A percentile compares a stretch with the other conserved stretches of the same genome.
phyloP scores from a whole-genome alignment of 2,888 invertebrate species.

The Lissonota sp. region DNA sequence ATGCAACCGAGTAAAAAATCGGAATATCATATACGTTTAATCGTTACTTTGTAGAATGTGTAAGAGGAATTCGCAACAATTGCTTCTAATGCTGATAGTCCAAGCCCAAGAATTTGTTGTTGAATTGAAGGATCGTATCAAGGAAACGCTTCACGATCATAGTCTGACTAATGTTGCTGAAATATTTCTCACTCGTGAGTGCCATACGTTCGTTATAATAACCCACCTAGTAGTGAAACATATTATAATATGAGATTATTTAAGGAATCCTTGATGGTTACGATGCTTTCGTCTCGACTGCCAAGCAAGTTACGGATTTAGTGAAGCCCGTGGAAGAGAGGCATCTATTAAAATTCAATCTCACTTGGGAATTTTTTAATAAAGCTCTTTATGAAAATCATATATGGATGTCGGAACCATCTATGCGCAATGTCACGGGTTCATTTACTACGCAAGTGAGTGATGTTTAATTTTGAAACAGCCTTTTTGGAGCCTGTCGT shows the following conservation, averaged over 20 bases:
- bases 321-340: slow-evolving; percentile 87
- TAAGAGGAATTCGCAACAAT: slow-evolving; percentile 87
- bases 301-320: slow-evolving; percentile 86
- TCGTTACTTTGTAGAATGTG: slow-evolving; percentile 82
- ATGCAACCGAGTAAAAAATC: background rate
- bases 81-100: slow-evolving; percentile 87
- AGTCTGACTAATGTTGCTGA: slow-evolving; percentile 85
- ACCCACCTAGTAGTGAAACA: background rate
- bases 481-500: no score
- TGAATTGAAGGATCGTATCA: slow-evolving; percentile 86
- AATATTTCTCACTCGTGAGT: slow-evolving; percentile 85
- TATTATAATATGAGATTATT: slow-evolving; percentile 5
- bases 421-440: slow-evolving; percentile 83
- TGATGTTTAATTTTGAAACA: slow-evolving; percentile 1
- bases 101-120: slow-evolving; percentile 88
- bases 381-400: slow-evolving; percentile 88
- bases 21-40: background rate
- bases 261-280: slow-evolving; percentile 87
- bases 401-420: slow-evolving; percentile 84
- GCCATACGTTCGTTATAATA: slow-evolving; percentile 7
- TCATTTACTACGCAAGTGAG: slow-evolving; percentile 81
- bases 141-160: slow-evolving; percentile 85
- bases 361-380: slow-evolving; percentile 89
- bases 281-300: slow-evolving; percentile 87
- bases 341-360: slow-evolving; percentile 87